phyloP scores from a whole-genome alignment of 2,113 vertebrate genomes.

The Chloroceryle aenea region DNA sequence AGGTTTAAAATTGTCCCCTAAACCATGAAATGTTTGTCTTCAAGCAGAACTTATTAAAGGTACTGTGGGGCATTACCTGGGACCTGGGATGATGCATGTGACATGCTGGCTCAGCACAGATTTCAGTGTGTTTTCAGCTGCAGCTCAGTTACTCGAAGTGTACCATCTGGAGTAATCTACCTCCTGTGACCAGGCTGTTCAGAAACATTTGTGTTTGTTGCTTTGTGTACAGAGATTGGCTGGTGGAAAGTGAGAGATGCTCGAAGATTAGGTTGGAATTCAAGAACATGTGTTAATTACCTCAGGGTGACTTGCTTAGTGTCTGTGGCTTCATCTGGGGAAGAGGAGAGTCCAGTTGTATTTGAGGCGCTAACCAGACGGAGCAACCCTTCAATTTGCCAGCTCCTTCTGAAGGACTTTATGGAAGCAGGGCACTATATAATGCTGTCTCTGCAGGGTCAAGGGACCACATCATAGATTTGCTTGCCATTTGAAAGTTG shows the following conservation, averaged over 20 bases:
- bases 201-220: background rate
- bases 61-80: background rate
- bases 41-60: background rate
- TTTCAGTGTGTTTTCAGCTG: background rate
- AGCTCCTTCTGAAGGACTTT: background rate
- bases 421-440: accelerated
- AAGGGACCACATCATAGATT: background rate
- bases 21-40: background rate
- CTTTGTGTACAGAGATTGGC: accelerated
- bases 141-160: background rate
- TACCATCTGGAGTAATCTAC: background rate
- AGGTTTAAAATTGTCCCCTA: background rate
- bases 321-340: background rate
- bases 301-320: background rate
- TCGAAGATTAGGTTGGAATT: background rate
- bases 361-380: background rate
- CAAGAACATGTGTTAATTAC: background rate
- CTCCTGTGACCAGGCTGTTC: background rate
- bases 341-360: accelerated
- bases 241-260: background rate
- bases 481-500: accelerated
- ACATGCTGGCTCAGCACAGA: accelerated
- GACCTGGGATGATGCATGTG: background rate
- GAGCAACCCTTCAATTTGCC: background rate
- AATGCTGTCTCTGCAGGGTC: background rate